phyloP scores from a whole-genome alignment of 2,113 vertebrate species.

The Gymnobelideus leadbeateri region DNA sequence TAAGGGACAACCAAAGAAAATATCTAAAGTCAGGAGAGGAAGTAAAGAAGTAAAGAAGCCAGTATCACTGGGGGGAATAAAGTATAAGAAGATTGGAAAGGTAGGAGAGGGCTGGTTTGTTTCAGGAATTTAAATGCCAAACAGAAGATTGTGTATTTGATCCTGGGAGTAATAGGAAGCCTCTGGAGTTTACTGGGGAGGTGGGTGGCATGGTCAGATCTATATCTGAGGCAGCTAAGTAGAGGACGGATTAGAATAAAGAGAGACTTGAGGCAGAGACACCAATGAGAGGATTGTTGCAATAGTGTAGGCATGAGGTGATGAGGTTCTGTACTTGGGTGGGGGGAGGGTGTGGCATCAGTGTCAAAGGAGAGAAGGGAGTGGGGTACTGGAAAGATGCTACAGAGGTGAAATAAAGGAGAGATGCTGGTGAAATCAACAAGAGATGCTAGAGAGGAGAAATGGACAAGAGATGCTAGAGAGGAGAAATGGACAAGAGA shows the following conservation, averaged over 20 bases:
- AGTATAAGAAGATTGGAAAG: no score
- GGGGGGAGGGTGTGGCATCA: no score
- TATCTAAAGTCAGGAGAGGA: neutral
- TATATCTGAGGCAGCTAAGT: neutral
- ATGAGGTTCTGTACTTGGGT: neutral
- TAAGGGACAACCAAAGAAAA: neutral
- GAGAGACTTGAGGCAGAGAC: neutral
- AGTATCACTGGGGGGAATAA: neutral
- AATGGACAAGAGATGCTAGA: neutral
- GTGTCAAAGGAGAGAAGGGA: neutral
- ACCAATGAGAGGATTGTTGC: neutral
- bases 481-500: neutral
- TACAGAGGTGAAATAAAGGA: neutral
- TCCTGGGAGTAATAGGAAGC: neutral
- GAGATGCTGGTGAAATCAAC: neutral
- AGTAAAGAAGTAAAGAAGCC: neutral
- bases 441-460: neutral
- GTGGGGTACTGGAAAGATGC: neutral
- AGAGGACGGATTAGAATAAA: neutral
- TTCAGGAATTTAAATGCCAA: no score
- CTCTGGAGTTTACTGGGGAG: neutral
- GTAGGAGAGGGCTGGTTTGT: no score
- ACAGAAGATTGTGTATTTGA: neutral
- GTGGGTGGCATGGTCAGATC: neutral
- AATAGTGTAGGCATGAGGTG: neutral